Conservation (phyloP, 2,888 invertebrate species). For the Ectemnius continuus region DNA sequence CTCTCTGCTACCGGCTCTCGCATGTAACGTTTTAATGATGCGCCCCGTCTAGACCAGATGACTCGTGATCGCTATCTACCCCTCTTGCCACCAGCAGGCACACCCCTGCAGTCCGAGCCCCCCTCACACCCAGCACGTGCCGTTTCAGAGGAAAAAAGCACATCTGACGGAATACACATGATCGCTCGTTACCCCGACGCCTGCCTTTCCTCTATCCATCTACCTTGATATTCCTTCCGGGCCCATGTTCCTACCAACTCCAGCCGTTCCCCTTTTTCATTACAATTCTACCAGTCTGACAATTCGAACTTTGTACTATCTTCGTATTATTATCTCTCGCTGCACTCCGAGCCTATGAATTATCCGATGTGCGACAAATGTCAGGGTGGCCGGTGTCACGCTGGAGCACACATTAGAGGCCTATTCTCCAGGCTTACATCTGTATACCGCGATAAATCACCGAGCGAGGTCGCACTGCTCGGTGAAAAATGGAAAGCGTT, state of each 20-base stretch:
- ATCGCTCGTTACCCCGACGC: constrained; percentile 48
- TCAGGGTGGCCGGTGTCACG: neutral
- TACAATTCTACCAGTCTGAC: no score
- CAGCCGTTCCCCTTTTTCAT: no score
- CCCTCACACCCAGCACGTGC: constrained; percentile 68
- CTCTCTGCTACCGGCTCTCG: constrained; percentile 41
- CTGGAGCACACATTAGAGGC: neutral
- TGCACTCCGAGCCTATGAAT: neutral
- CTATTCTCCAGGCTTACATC: constrained; percentile 3
- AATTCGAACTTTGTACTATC: no score
- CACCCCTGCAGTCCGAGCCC: constrained; percentile 58
- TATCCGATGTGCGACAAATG: constrained; percentile 4
- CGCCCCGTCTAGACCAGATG: constrained; percentile 71
- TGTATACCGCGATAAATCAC: constrained; percentile 9
- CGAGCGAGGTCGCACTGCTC: neutral
- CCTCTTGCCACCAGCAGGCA: constrained; percentile 75
- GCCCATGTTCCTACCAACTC: neutral
- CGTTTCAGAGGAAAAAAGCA: constrained; percentile 50
- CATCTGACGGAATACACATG: constrained; percentile 62
- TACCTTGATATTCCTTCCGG: constrained; percentile 19
- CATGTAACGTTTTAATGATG: constrained; percentile 72
- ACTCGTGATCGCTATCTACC: constrained; percentile 77
- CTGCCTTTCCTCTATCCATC: neutral
- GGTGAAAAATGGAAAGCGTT: constrained; percentile 1
- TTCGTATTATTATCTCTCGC: no score